Conservation (phyloP, 2,888 invertebrate genomes). For the Camponotus fellah region DNA sequence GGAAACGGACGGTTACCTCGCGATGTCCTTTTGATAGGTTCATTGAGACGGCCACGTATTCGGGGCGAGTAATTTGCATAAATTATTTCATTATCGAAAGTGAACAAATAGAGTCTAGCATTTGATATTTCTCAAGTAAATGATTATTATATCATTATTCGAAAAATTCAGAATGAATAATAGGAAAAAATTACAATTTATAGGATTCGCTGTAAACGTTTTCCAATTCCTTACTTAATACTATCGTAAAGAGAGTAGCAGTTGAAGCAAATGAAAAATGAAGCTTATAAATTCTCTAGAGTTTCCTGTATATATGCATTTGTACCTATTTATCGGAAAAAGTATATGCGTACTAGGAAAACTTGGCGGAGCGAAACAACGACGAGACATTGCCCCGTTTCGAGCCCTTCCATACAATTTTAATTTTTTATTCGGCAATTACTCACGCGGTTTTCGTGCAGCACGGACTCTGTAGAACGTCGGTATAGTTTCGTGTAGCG, state of each 20-base stretch:
- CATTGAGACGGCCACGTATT: constrained; percentile 35
- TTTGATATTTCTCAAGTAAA: constrained; percentile 21
- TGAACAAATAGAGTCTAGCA: background rate
- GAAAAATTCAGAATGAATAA: background rate
- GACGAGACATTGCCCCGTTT: constrained; percentile 16
- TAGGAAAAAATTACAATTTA: background rate
- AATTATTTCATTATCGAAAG: constrained; percentile 44
- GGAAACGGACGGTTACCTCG: constrained; percentile 61
- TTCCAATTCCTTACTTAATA: background rate
- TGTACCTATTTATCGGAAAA: background rate
- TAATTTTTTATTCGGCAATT: constrained; percentile 46
- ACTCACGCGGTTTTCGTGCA: constrained; percentile 30
- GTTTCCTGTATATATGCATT: background rate
- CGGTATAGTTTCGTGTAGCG: constrained; percentile 15
- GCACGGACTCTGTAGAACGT: constrained; percentile 2
- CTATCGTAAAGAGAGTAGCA: background rate
- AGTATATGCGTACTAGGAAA: background rate
- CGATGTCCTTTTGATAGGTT: constrained; percentile 64
- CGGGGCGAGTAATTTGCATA: constrained; percentile 31
- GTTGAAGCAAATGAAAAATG: background rate
- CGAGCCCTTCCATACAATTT: constrained; percentile 33
- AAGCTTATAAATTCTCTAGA: constrained; percentile 20
- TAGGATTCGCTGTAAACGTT: background rate
- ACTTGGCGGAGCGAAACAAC: constrained; percentile 14
- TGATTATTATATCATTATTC: background rate